Base-by-base conservation (phyloP, 2,888 invertebrate species). In the Conus canariensis region DNA sequence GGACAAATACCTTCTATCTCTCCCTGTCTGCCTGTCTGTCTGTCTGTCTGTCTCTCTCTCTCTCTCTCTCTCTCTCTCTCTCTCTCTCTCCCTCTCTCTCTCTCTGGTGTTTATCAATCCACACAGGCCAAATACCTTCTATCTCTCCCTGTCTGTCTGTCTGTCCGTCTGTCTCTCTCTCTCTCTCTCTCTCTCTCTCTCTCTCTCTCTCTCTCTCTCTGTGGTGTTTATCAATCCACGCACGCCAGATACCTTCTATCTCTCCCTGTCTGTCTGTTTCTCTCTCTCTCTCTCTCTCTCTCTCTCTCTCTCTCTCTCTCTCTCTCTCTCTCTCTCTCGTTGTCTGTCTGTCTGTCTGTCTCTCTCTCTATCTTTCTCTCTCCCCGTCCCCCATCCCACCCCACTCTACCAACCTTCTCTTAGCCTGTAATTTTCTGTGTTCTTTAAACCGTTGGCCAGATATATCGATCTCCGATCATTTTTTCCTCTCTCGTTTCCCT, bases 261-360 rank as follows among this genome's bases (percentile, higher is more conserved):
- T 89, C 85, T 74, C 85, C 74, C 30, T 30, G 30, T 30, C 30
- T 30, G 30, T 30, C 30, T 30, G 30, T 30, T 30, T 82, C 82
- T 22, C 19, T 58, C 82, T 45, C 77, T 22, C n/a, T 64, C 74
- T 77, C 88, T 59, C 60, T 77, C 88, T 70, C 85, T 58, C 30
- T 1, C 70, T 85, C 58, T 58, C 58, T 56, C 25, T 85, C 70
- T 67, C 22, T 85, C 85, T 89, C 45, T 56, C 70, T 85, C 89
- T 89, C 45, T 56, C 60, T 85, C 89, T 83, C 58, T 25, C 85
- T 70, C 45, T 85, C 70, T 85, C 30, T 67, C 89, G 83, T 30
- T 45, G 58, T 85, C 60, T 89, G 60, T 22, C 67, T 30, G 14
- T 59, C 59, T 16, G 16, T 64, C 7, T 89, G 3, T 58, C 77